These are phyloP conservation scores for Anoplolepis gracilipes DNA, from an alignment of 1,140 invertebrate genomes.

Conservation along the genomic window DNA sequence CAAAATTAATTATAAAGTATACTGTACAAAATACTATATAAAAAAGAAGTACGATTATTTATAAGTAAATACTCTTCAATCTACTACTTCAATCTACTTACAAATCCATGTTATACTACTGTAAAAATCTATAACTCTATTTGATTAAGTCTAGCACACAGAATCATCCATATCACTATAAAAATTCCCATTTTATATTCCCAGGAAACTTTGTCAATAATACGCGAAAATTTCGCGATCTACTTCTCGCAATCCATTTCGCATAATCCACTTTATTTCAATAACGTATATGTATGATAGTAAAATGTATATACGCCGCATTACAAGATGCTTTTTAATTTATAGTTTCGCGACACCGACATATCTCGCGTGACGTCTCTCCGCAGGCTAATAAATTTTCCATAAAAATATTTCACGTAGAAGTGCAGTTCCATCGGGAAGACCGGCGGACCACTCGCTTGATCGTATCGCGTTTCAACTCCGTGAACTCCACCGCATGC, in stretches of 20 bases:
- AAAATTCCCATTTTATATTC: background rate
- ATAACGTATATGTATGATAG: background rate
- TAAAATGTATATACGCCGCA: background rate
- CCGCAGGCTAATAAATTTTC: slow-evolving; percentile 45
- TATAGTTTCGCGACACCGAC: slow-evolving; percentile 11
- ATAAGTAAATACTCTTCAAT: background rate
- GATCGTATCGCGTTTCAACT: slow-evolving; percentile 60
- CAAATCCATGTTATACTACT: background rate
- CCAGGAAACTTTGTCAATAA: slow-evolving; percentile 2
- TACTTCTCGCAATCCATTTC: too few species aligned
- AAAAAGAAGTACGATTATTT: background rate
- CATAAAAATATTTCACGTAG: slow-evolving; percentile 40
- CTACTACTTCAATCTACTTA: too few species aligned
- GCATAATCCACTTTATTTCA: slow-evolving; percentile 20
- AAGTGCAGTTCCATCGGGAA: slow-evolving; percentile 25
- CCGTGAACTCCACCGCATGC: slow-evolving; percentile 23
- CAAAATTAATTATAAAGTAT: background rate
- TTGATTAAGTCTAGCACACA: slow-evolving; percentile 8
- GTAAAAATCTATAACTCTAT: background rate
- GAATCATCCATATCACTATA: background rate
- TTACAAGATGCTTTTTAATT: slow-evolving; percentile 8
- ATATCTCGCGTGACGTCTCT: slow-evolving; percentile 3
- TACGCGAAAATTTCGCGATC: slow-evolving; percentile 3
- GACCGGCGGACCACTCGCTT: slow-evolving; percentile 41
- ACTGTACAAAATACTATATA: background rate